These are phyloP conservation scores for Antheraea yamamai DNA, from an alignment of 2,888 invertebrate genomes.

Conservation along the genomic window DNA sequence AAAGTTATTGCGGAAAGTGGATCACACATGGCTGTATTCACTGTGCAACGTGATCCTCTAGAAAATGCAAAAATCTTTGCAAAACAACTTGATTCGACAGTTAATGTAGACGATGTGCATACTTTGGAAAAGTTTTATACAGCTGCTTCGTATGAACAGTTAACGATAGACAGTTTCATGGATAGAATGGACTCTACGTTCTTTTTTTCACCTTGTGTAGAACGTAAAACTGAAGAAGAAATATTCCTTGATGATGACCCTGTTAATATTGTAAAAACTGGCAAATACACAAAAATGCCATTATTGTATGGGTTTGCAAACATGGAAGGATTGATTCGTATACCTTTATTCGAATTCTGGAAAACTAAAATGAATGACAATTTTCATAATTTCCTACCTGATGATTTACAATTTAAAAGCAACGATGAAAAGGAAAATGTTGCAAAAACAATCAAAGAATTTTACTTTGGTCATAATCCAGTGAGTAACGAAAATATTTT, in stretches of 20 bases:
- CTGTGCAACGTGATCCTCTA: slow-evolving; percentile 47
- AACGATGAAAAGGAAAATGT: slow-evolving; percentile 41
- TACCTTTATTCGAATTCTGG: slow-evolving; percentile 42
- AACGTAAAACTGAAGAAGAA: slow-evolving; percentile 31
- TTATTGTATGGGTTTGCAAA: slow-evolving; percentile 52
- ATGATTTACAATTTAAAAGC: slow-evolving; percentile 45
- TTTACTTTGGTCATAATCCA: slow-evolving; percentile 44
- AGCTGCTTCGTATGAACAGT: slow-evolving; percentile 36
- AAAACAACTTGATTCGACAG: slow-evolving; percentile 36
- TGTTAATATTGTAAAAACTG: slow-evolving; percentile 43
- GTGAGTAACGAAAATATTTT: slow-evolving; percentile 37
- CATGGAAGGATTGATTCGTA: slow-evolving; percentile 54
- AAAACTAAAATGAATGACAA: slow-evolving; percentile 51
- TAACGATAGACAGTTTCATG: slow-evolving; percentile 31
- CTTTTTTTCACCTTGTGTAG: slow-evolving; percentile 38
- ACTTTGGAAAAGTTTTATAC: slow-evolving; percentile 55
- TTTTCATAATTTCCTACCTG: slow-evolving; percentile 57
- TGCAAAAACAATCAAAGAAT: slow-evolving; percentile 41
- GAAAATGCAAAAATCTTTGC: slow-evolving; percentile 45
- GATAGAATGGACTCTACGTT: slow-evolving; percentile 31
- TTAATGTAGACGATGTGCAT: slow-evolving; percentile 43
- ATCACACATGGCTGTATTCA: slow-evolving; percentile 39
- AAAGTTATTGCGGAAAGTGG: slow-evolving; percentile 57
- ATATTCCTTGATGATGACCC: slow-evolving; percentile 48
- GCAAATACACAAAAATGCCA: slow-evolving; percentile 45